phyloP scores from a whole-genome alignment of 2,797 vertebrate genomes.

The Sarcophilus harrisii region DNA sequence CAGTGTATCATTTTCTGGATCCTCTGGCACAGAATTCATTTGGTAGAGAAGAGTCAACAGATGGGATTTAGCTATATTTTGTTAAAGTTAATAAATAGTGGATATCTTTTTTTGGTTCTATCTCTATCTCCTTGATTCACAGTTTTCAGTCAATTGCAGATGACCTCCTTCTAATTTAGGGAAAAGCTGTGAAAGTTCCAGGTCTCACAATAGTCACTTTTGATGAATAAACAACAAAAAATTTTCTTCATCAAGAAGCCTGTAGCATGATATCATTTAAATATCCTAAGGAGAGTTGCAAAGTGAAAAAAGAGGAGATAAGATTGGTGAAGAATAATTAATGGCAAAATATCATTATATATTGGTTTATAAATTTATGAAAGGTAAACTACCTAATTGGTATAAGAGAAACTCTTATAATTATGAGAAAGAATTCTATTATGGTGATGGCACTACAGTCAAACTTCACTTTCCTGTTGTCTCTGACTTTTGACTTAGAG shows the following conservation, averaged over 20 bases:
- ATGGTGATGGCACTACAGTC: not conserved
- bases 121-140: not conserved
- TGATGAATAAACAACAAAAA: not conserved
- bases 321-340: not conserved
- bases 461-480: slow-evolving; percentile 12
- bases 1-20: not conserved
- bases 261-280: not conserved
- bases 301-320: not conserved
- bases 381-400: slow-evolving; percentile 2
- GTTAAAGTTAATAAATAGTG: not conserved
- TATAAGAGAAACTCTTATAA: slow-evolving; percentile 19
- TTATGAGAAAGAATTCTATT: slow-evolving; percentile 31
- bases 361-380: slow-evolving; percentile 23
- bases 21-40: not conserved
- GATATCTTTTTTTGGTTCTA: not conserved
- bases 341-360: slow-evolving; percentile 35
- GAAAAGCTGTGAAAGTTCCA: not conserved
- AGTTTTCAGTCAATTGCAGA: not conserved
- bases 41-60: not conserved
- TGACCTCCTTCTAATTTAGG: too few species aligned
- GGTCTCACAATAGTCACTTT: not conserved
- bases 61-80: not conserved
- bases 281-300: not conserved
- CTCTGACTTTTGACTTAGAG: not conserved
- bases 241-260: not conserved